Evolutionary conservation across 35 echinoderm and acorn worm genomes (phyloP), one percentile per base, ranked within the genome.

Genomic region (Heliocidaris erythrogramma): DNA sequence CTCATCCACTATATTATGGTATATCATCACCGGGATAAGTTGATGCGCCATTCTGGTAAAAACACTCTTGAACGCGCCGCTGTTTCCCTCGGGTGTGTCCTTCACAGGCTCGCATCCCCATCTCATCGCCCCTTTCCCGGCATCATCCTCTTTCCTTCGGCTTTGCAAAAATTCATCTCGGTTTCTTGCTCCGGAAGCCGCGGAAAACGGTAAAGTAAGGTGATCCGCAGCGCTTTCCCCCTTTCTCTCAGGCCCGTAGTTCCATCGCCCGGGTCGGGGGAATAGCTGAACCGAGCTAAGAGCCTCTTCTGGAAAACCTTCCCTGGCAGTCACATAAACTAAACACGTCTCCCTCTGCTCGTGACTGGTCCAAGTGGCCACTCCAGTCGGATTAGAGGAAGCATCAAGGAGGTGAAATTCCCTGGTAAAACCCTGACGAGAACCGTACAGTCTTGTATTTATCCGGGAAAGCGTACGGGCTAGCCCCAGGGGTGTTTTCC

Each of bases 181-280:
- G 47, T 92, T 92, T 92, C 91, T 92, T 92, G 91, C 91, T 92
- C 91, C 91, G 91, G 91, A 92, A 92, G 49, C 91, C 29, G 50
- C 91, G 91, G 48, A 59, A 52, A 48, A 48, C 91, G 29, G n/a
- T 30, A 92, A 16, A 92, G 91, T 92, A 92, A 92, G 91, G 91
- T 92, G 91, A 92, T 92, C 91, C 48, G 13, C 31, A 32, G 27
- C 49, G 91, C 91, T 92, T 92, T 13, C 48, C 91, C 61, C 65
- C 65, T 78, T 78, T 92, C 91, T 49, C 48, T 29, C 32, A 92
- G 91, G 48, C 91, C 49, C 91, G 48, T 92, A 59, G 91, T 48
- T 92, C 31, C 31, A 92, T 92, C 65, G 18, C 27, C 1, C 30
- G 49, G 91, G 91, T 92, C 91, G 48, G 49, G 91, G 91, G 91